Base-by-base conservation (phyloP, 2,888 invertebrate genomes). In the Tortricodes alternella region DNA sequence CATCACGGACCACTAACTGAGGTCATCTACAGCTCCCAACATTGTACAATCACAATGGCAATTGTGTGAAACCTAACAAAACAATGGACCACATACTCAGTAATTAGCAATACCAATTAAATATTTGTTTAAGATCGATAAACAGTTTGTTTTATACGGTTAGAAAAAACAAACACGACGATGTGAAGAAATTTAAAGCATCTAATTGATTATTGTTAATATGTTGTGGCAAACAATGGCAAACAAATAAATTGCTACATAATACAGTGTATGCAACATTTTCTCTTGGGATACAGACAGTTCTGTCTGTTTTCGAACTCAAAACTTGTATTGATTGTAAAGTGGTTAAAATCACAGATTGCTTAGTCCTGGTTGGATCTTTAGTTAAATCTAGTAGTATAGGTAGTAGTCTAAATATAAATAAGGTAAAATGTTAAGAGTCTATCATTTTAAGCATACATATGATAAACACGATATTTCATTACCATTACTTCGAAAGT, bases 1-100 rank as follows among this genome's bases (percentile, higher is more conserved):
- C 82, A 76, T 79, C 80, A 81, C 67, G 62, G 76, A 75, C 74
- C 79, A 74, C 72, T n/a, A n/a, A n/a, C n/a, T 79, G 80, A 83
- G 89, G 89, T 86, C 88, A 83, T 71, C 80, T 89, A 88, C 88
- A 82, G 71, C 81, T 89, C 89, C 83, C 89, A 90, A 89, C 85
- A 89, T 89, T 88, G 88, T 89, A 71, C 78, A 62, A 73, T 75
- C 67, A 90, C 89, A 90, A 90, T 88, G 76, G 86, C 85, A 81
- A 89, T 89, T 89, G 89, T 89, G 84, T 78, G 85, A 88, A 84
- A 79, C 80, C 74, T 74, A 70, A 59, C 67, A 60, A 71, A 76
- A 89, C 89, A 89, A 89, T 89, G 75, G 83, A 66, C 74, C 66
- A n/a, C n/a, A 72, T 65, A 76, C 74, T 80, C 78, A 74, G 83